Conservation (phyloP, 2,113 vertebrate species). For the Astur gentilis region DNA sequence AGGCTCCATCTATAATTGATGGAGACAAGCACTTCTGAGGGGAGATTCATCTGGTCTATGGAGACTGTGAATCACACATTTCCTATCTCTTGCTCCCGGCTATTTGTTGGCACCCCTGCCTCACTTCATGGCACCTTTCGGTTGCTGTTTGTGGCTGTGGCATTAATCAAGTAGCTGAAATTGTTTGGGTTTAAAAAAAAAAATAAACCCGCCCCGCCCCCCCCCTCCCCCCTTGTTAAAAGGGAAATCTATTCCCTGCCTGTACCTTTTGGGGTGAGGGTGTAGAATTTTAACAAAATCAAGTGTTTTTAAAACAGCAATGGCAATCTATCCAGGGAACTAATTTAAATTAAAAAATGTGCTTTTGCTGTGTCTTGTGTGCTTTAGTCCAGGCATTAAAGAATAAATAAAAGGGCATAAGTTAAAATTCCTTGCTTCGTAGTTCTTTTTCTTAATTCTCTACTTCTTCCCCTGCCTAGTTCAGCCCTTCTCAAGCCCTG, state of each 20-base stretch:
- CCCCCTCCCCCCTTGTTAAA: neutral
- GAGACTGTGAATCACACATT: neutral
- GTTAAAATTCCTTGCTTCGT: neutral
- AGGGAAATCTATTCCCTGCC: neutral
- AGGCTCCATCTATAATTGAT: constrained; percentile 31
- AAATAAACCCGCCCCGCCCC: fast-evolving
- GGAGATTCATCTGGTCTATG: neutral
- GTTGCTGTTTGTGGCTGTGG: neutral
- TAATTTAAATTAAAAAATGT: neutral
- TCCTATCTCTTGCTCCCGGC: neutral
- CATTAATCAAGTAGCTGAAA: neutral
- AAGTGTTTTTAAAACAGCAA: neutral
- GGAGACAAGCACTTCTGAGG: constrained; percentile 26
- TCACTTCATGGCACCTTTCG: neutral
- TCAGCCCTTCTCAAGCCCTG: neutral
- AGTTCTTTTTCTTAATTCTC: neutral
- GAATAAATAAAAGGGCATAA: neutral
- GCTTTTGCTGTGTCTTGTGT: neutral
- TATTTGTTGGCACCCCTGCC: neutral
- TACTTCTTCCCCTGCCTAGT: neutral
- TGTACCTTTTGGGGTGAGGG: neutral
- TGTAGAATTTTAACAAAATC: neutral
- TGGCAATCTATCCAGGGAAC: neutral
- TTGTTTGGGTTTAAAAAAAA: neutral
- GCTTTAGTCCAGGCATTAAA: neutral